Base-by-base conservation (phyloP, 35 echinoderm and acorn worm genomes). In the Nesometra sesokonis region DNA sequence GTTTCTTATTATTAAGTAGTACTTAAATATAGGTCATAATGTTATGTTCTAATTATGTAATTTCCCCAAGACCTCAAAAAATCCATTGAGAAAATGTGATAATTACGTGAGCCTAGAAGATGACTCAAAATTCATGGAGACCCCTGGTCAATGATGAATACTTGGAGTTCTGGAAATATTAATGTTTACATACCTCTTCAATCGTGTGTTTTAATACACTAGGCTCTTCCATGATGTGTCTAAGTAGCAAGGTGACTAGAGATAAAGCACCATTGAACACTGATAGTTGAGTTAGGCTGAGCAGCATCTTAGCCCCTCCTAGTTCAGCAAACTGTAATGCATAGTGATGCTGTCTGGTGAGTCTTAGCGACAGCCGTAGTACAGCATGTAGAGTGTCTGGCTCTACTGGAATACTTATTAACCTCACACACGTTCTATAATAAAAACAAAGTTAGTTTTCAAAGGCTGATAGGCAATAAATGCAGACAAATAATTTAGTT, bases 341-440 rank as follows among this genome's bases (percentile, higher is more conserved):
- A n/a, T 85, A 89, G 0, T 86, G 76, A 76, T 99, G 96, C n/a
- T 92, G 80, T 78, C 96, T 86, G n/a, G 96, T 99, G 85, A 99
- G 94, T 77, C 96, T 89, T 17, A 99, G 86, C 30, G 93, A 94
- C 32, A 94, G 35, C 39, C 96, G 86, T 43, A 99, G 89, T 17
- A 99, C 96, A 30, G 96, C 92, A 77, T 99, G 96, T 13, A 99
- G 78, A 27, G 92, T 91, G 82, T 99, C 96, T 32, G 96, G 92
- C 57, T 99, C 96, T n/a, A 99, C 92, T 34, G 96, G 92, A 29
- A 99, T 87, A 81, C 96, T 90, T 15, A 99, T 94, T 67, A 99
- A 79, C 13, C 96, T 90, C 43, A 99, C 93, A 77, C 96, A 99
- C 19, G 92, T 90, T 77, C 94, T 97, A 85, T 0, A 0, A 43